Percentiles rank a stretch among this genome's conserved stretches.
Evolutionary conservation across 2,888 invertebrate species (phyloP).

Genomic region (Sipha maydis): DNA sequence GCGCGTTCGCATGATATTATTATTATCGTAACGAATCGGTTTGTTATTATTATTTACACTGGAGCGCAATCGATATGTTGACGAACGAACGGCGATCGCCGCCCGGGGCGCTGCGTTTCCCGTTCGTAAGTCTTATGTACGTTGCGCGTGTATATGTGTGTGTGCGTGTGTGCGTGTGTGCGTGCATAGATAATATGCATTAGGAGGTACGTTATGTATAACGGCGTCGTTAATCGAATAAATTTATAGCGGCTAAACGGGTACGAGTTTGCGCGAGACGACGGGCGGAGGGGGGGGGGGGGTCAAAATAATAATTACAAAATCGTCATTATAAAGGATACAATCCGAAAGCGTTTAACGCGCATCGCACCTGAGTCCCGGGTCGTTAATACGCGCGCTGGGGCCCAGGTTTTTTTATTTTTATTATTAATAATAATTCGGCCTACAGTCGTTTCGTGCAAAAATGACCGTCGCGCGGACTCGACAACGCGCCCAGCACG

Average conservation of each 20-base stretch:
- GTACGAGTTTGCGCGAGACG: too few relatives aligned
- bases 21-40: not conserved
- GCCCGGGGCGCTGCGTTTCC: not conserved
- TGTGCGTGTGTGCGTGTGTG: not conserved
- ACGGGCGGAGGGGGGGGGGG: too few relatives aligned
- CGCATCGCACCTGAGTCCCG: not conserved
- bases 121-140: not conserved
- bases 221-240: not conserved
- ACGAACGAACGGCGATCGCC: constrained; percentile 11
- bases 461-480: not conserved
- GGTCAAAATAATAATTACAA: not conserved
- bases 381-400: not conserved
- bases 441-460: not conserved
- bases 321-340: constrained; percentile 11
- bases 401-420: not conserved
- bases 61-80: not conserved
- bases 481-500: not conserved
- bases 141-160: not conserved
- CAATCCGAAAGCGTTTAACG: not conserved
- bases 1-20: not conserved
- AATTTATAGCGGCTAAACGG: not conserved
- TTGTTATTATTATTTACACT: constrained; percentile 2
- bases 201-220: too few relatives aligned
- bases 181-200: not conserved
- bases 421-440: not conserved